Evolutionary conservation across 2,888 invertebrate genomes (phyloP).

Genomic region (Drepanosiphum platanoidis): DNA sequence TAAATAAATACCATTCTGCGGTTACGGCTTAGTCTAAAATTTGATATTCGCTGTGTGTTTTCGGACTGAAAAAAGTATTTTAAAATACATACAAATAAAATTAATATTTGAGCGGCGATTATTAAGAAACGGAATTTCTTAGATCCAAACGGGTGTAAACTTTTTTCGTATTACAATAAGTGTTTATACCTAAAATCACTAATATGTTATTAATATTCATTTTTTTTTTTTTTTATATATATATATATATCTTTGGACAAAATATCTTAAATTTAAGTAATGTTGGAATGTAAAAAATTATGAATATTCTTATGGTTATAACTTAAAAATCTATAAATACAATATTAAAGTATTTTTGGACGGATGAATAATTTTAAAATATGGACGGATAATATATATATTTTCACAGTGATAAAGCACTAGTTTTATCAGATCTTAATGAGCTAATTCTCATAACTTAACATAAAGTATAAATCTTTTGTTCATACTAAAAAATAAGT

Average conservation of each 20-base stretch:
- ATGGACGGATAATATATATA: neutral
- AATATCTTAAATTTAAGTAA: neutral
- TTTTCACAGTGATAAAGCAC: neutral
- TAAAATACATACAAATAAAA: neutral
- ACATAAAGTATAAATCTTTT: neutral
- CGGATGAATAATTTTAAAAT: slow-evolving; percentile 17
- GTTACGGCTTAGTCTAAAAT: no score
- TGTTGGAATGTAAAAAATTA: neutral
- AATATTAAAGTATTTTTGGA: neutral
- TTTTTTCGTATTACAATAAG: neutral
- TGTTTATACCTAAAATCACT: neutral
- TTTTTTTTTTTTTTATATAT: neutral
- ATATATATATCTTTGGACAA: no score
- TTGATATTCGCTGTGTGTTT: neutral
- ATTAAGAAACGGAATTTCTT: neutral
- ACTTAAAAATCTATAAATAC: neutral
- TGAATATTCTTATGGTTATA: neutral
- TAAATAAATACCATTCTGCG: no score
- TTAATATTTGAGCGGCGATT: neutral
- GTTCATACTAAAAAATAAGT: neutral
- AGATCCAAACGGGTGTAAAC: neutral
- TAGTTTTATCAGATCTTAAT: neutral
- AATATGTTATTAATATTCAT: neutral
- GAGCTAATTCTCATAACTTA: neutral
- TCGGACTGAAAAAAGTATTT: slow-evolving; percentile 5